A percentile compares a stretch with the other conserved stretches of the same genome.
Conservation (phyloP, 1,140 invertebrate species). For the Bombyx mandarina region DNA sequence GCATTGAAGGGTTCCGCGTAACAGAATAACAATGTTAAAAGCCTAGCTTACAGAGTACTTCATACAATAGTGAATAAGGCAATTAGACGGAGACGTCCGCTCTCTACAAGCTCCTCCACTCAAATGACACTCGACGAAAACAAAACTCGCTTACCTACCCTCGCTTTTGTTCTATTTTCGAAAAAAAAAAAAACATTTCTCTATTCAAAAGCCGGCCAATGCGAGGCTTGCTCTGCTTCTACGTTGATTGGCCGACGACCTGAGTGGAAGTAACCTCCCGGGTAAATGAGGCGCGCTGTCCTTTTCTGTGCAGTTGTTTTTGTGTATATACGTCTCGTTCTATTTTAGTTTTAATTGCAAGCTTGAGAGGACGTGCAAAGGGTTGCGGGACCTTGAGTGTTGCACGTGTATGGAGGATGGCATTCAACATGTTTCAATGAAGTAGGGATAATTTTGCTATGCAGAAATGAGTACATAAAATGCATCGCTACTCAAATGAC, state of each 20-base stretch:
- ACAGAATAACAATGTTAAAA: constrained; percentile 66
- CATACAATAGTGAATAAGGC: constrained; percentile 53
- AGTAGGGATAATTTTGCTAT: constrained; percentile 30
- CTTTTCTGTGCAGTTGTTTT: constrained; percentile 34
- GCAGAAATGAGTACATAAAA: no score
- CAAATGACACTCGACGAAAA: constrained; percentile 63
- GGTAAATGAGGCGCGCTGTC: constrained; percentile 57
- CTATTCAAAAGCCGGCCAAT: constrained; percentile 63
- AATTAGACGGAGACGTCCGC: constrained; percentile 59
- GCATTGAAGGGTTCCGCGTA: constrained; percentile 29
- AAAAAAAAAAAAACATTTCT: constrained; percentile 45
- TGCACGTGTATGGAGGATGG: constrained; percentile 57
- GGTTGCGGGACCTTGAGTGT: constrained; percentile 64
- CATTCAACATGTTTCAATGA: constrained; percentile 60
- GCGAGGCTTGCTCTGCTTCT: constrained; percentile 49
- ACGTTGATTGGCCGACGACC: constrained; percentile 69
- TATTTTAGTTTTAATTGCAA: constrained; percentile 69
- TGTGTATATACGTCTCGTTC: constrained; percentile 34
- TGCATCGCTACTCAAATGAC: no score
- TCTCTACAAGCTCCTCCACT: constrained; percentile 43
- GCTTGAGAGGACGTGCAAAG: constrained; percentile 63
- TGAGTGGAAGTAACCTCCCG: constrained; percentile 66
- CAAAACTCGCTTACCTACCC: constrained; percentile 69
- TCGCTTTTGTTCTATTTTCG: constrained; percentile 59
- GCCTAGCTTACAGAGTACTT: constrained; percentile 49